phyloP scores from a whole-genome alignment of 2,113 vertebrate species.

The Alexandromys fortis region DNA sequence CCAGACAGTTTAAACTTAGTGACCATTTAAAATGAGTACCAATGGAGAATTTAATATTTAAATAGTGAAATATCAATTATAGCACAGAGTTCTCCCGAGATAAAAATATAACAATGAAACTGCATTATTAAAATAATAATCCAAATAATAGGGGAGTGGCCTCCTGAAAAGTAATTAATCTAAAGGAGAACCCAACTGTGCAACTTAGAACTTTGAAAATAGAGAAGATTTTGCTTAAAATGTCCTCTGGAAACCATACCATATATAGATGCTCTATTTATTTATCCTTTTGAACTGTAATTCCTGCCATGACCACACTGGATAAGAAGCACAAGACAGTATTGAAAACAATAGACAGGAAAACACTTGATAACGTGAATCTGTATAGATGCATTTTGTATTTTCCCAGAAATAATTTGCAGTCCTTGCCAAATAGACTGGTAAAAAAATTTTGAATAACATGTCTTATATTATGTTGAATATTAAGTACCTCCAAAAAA shows the following conservation, averaged over 20 bases:
- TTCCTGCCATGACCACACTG: neutral
- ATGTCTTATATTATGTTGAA: slow-evolving; percentile 39
- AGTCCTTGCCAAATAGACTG: slow-evolving; percentile 25
- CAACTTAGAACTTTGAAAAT: slow-evolving; percentile 42
- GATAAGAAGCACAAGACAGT: slow-evolving; percentile 18
- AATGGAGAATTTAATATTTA: slow-evolving; percentile 50
- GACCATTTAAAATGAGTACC: slow-evolving; percentile 10
- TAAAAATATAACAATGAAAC: slow-evolving; percentile 41
- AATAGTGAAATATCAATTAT: slow-evolving; percentile 28
- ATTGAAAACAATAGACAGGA: neutral
- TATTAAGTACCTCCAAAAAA: neutral
- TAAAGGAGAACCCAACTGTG: slow-evolving; percentile 1
- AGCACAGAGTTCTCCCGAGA: slow-evolving; percentile 6
- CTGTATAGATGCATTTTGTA: neutral
- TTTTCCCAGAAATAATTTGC: slow-evolving; percentile 26
- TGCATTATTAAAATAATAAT: slow-evolving; percentile 33
- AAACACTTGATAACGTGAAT: neutral
- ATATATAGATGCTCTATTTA: neutral
- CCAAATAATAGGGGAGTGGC: neutral
- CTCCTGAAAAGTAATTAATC: neutral
- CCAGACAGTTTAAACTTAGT: slow-evolving; percentile 18
- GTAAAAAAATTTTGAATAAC: neutral
- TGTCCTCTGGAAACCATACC: neutral
- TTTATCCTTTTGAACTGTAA: slow-evolving; percentile 11
- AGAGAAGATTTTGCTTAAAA: slow-evolving; percentile 29